Evolutionary conservation across 1,140 invertebrate species (phyloP).

Genomic region (Bacillus rossius): DNA sequence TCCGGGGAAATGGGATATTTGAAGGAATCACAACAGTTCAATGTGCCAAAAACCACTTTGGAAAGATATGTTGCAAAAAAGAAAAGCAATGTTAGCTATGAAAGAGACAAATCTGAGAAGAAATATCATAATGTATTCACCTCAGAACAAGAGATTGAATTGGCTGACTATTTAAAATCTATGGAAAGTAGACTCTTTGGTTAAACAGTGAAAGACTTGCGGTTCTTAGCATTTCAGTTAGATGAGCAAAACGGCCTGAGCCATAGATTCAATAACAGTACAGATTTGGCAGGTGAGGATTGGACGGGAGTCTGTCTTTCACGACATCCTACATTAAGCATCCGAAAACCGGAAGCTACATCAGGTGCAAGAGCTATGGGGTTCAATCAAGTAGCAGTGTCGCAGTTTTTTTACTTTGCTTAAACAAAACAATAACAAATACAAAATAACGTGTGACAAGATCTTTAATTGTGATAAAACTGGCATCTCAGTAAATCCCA

Average conservation of each 20-base stretch:
- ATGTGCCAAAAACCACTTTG: constrained; percentile 26
- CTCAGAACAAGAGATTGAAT: no score
- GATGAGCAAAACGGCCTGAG: constrained; percentile 24
- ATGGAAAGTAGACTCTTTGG: constrained; percentile 26
- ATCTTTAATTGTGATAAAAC: constrained; percentile 40
- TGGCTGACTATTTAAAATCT: no score
- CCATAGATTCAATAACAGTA: constrained; percentile 18
- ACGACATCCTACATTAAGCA: neutral
- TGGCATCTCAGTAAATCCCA: constrained; percentile 40
- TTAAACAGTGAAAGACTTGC: constrained; percentile 20
- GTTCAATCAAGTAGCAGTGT: constrained; percentile 21
- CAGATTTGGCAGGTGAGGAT: constrained; percentile 11
- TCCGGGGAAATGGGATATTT: constrained; percentile 47
- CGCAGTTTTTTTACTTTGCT: neutral
- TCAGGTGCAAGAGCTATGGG: constrained; percentile 26
- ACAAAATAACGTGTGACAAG: constrained; percentile 20
- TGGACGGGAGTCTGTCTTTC: constrained; percentile 7
- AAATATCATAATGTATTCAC: no score
- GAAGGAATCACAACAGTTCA: constrained; percentile 29
- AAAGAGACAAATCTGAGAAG: no score
- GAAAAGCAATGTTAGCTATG: no score
- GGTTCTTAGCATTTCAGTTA: constrained; percentile 25
- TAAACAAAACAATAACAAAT: no score
- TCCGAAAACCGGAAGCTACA: constrained; percentile 30
- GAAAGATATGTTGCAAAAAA: constrained; percentile 24